Conservation (phyloP, 2,797 vertebrate species). For the Tokudaia muenninki region DNA sequence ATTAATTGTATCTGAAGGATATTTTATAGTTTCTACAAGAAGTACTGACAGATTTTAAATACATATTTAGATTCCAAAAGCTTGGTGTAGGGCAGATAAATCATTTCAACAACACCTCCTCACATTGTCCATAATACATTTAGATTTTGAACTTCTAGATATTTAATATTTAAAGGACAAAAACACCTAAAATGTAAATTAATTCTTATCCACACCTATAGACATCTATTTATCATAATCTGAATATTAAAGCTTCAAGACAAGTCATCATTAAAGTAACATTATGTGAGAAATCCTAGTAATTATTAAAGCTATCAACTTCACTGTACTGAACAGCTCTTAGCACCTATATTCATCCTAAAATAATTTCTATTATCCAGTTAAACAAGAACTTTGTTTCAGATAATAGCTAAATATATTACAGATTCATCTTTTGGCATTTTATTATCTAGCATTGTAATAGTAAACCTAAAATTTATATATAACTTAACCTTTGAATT, state of each 20-base stretch:
- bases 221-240: neutral
- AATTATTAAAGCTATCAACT: neutral
- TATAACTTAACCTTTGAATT: neutral
- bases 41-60: neutral
- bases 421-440: neutral
- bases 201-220: neutral
- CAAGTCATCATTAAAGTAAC: neutral
- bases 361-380: slow-evolving; percentile 31
- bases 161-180: slow-evolving; percentile 33
- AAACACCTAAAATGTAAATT: slow-evolving; percentile 45
- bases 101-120: neutral
- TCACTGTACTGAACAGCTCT: neutral
- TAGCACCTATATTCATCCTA: neutral
- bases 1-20: neutral
- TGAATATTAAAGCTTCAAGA: neutral
- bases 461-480: neutral
- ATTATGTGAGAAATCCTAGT: neutral
- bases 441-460: neutral
- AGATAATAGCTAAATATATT: slow-evolving; percentile 20
- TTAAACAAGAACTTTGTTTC: slow-evolving; percentile 43
- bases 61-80: neutral
- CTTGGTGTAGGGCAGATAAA: neutral
- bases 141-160: neutral
- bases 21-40: slow-evolving; percentile 23
- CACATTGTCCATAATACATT: neutral